Percentiles rank a stretch among this genome's conserved stretches.
Evolutionary conservation across 2,888 invertebrate species (phyloP).

Genomic region (Sarcophaga subvicina): DNA sequence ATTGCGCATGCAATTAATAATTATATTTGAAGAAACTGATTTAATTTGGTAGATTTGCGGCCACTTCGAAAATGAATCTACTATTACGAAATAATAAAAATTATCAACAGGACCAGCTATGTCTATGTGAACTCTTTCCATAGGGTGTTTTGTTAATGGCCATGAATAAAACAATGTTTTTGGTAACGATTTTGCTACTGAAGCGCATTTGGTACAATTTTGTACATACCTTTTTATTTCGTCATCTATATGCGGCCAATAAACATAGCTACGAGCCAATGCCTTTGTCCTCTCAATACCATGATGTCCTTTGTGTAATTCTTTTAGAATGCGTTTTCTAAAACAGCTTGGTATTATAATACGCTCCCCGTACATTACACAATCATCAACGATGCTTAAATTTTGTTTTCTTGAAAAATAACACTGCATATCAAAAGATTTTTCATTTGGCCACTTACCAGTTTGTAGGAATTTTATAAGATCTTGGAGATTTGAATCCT

Average conservation of each 20-base stretch:
- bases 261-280: background rate
- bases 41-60: constrained; percentile 38
- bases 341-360: constrained; percentile 10
- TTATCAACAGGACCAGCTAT: constrained; percentile 13
- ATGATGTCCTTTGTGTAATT: constrained; percentile 15
- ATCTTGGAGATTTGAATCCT: constrained; percentile 1
- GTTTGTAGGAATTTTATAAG: background rate
- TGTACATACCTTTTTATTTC: constrained; percentile 9
- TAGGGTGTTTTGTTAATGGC: background rate
- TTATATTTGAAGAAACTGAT: background rate
- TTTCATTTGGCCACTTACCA: constrained; percentile 20
- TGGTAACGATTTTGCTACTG: constrained; percentile 27
- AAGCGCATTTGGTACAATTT: background rate
- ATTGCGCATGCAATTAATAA: constrained; percentile 7
- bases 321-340: background rate
- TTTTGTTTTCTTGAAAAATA: constrained; percentile 2
- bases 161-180: background rate
- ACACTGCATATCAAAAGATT: constrained; percentile 4
- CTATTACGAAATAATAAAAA: constrained; percentile 12
- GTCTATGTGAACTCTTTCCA: constrained; percentile 15
- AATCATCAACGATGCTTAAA: constrained; percentile 9
- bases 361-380: background rate
- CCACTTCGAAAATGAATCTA: constrained; percentile 29
- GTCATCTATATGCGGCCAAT: constrained; percentile 13
- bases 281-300: background rate